Evolutionary conservation across 2,113 vertebrate genomes (phyloP).

Genomic region (Paramormyrops kingsleyae): DNA sequence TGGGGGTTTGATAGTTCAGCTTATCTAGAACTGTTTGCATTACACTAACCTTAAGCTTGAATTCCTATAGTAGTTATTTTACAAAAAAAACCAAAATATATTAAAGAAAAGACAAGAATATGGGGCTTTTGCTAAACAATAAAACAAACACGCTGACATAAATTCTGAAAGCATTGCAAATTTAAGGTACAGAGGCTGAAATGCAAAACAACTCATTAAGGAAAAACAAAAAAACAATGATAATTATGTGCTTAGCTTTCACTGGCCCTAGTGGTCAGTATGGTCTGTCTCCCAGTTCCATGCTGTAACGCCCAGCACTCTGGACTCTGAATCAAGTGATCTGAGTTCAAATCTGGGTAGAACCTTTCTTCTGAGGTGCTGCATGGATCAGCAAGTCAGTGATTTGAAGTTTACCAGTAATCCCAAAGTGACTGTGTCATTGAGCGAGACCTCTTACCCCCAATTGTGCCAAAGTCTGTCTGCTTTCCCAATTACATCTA

Average conservation of each 20-base stretch:
- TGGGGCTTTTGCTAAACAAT: not conserved
- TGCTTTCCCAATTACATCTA: not conserved
- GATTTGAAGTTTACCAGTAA: not conserved
- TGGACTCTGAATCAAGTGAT: not conserved
- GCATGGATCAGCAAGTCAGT: not conserved
- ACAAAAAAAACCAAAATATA: not conserved
- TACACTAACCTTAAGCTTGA: not conserved
- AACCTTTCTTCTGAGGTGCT: not conserved
- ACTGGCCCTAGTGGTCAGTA: not conserved
- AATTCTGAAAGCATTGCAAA: not conserved
- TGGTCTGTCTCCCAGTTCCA: not conserved
- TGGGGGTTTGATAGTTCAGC: not conserved
- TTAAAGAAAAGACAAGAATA: not conserved
- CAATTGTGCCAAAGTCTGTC: not conserved
- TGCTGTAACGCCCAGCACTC: not conserved
- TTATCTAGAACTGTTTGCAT: not conserved
- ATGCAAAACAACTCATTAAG: not conserved
- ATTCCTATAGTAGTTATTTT: not conserved
- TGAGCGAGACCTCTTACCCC: not conserved
- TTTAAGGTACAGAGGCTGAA: not conserved
- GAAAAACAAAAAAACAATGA: not conserved
- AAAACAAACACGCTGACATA: not conserved
- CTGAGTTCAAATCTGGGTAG: not conserved
- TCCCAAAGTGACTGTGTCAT: not conserved
- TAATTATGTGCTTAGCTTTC: not conserved